Evolutionary conservation across 1,140 invertebrate genomes (phyloP).

Genomic region (Zaprionus lachaisei): DNA sequence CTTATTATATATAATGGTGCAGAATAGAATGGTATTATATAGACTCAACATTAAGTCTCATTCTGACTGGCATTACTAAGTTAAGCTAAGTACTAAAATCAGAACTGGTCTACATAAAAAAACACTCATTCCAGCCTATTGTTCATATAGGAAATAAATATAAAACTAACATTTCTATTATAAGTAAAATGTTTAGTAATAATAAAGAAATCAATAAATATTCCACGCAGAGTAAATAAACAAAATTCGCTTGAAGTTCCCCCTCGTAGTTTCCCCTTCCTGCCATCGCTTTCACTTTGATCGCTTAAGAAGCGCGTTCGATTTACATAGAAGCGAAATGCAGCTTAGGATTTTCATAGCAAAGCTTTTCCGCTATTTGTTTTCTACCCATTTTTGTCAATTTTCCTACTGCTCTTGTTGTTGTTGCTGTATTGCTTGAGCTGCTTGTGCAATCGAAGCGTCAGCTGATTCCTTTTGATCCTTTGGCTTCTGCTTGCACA

Average conservation of each 20-base stretch:
- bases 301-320: not conserved
- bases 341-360: conserved; percentile 3
- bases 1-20: too few relatives aligned
- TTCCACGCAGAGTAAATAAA: not conserved
- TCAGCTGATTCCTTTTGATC: conserved; percentile 11
- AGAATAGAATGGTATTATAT: too few relatives aligned
- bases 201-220: not conserved
- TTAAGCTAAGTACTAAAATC: too few relatives aligned
- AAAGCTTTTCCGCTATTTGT: conserved; percentile 3
- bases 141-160: too few relatives aligned
- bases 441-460: conserved; percentile 5
- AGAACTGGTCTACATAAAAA: too few relatives aligned
- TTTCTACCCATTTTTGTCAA: not conserved
- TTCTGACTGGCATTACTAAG: too few relatives aligned
- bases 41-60: too few relatives aligned
- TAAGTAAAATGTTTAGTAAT: too few relatives aligned
- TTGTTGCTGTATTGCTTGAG: not conserved
- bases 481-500: conserved; percentile 29
- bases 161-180: too few relatives aligned
- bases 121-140: too few relatives aligned
- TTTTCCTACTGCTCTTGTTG: not conserved
- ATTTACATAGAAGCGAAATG: conserved; percentile 10
- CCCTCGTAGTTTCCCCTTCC: not conserved
- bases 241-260: not conserved
- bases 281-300: not conserved